Conservation (phyloP, 2,888 invertebrate species). For the Alcis repandata region DNA sequence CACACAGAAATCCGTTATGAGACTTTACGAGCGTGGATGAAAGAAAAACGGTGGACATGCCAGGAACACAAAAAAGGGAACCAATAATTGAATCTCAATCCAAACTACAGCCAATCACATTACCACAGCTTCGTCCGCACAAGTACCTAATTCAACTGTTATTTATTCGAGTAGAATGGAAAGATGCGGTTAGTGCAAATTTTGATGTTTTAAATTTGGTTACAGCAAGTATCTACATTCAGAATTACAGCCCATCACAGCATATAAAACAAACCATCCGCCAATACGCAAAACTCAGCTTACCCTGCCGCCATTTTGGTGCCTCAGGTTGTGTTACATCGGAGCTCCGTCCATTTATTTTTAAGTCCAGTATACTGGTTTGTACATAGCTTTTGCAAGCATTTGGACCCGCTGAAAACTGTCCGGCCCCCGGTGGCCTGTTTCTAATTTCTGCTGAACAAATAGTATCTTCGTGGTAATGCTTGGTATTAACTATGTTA, state of each 20-base stretch:
- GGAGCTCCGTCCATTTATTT: not conserved
- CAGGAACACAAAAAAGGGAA: not conserved
- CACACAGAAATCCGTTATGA: slow-evolving; percentile 38
- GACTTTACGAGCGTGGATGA: not conserved
- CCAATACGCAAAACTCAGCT: not conserved
- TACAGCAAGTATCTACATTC: too few relatives aligned
- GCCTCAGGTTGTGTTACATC: not conserved
- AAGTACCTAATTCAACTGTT: too few relatives aligned
- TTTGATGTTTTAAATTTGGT: too few relatives aligned
- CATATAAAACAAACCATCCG: not conserved
- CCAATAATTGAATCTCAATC: too few relatives aligned
- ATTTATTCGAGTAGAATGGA: too few relatives aligned
- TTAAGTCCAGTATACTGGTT: not conserved
- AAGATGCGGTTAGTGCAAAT: too few relatives aligned
- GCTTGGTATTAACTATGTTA: slow-evolving; percentile 7
- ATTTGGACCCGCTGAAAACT: slow-evolving; percentile 23
- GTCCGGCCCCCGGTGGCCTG: slow-evolving; percentile 22
- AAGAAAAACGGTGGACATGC: not conserved
- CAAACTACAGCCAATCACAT: too few relatives aligned
- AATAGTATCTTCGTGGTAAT: slow-evolving; percentile 19
- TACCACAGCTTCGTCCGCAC: too few relatives aligned
- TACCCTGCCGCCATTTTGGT: not conserved
- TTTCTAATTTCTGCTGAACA: slow-evolving; percentile 30
- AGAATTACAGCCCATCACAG: too few relatives aligned
- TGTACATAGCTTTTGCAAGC: slow-evolving; percentile 24